Base-by-base conservation (phyloP, 2,113 vertebrate genomes). In the Myanophis thanlyinensis region DNA sequence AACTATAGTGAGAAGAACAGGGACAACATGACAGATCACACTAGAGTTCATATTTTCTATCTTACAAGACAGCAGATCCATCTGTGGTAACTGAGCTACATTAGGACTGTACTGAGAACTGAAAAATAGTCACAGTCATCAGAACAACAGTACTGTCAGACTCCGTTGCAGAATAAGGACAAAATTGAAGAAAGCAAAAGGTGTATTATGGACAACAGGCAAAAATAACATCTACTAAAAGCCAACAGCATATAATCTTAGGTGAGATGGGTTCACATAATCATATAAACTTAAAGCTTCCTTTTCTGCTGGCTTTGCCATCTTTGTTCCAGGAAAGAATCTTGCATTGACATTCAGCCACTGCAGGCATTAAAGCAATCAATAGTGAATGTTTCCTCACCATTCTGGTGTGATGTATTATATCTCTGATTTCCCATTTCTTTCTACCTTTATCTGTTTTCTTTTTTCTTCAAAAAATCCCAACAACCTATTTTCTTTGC, bases 401-500 rank as follows among this genome's bases (percentile, higher is more conserved):
- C 94, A 96, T 96, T 95, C 92, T 3, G 0, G 90, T 91, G 93
- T 93, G 95, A 88, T 94, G 96, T 97, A 96, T 97, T 97, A 67
- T 97, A 97, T 95, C 94, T 93, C 94, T 95, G 93, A 95, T 97
- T 95, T 91, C 91, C 94, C 94, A 94, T 95, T 95, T 96, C 96
- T 92, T 93, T 91, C 95, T 96, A 92, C 87, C 27, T 80, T 91
- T 94, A 95, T 53, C 46, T 89, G 30, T 51, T 85, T 89, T 35
- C 35, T 85, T 44, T 27, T 86, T 9, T 47, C 11, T 13, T 10
- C 15, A 30, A 92, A 73, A 95, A 93, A 95, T 56, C n/a, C n/a
- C n/a, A n/a, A 25, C 10, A 59, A 13, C 51, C 6, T 93, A 95
- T 97, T 97, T 96, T 91, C 95, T 97, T 96, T 97, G 95, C 96